Percentiles rank a stretch among this genome's conserved stretches.
Evolutionary conservation across 30 jellyfish, hydroid and myxozoan species (phyloP).

Genomic region (Aurelia aurita complex sp. Pacific): DNA sequence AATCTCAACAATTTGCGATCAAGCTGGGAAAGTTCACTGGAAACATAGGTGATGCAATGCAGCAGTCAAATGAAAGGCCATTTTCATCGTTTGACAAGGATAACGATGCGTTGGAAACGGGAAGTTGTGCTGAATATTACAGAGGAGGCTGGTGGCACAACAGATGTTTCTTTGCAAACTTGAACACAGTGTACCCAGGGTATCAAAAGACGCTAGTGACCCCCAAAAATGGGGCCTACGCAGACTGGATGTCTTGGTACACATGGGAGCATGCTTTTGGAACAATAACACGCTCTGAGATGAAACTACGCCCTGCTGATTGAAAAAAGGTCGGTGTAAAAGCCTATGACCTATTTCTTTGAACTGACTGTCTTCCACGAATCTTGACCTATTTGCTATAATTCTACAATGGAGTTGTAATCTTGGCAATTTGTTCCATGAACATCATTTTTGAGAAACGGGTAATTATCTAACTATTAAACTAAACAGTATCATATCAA

Average conservation of each 20-base stretch:
- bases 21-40: background rate
- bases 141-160: slow-evolving; percentile 24
- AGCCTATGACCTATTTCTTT: too few relatives aligned
- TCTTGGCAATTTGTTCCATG: too few relatives aligned
- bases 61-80: background rate
- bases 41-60: slow-evolving; percentile 1
- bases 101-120: background rate
- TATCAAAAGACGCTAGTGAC: background rate
- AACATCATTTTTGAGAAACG: too few relatives aligned
- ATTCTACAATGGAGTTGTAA: too few relatives aligned
- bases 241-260: slow-evolving; percentile 3
- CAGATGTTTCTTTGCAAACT: background rate
- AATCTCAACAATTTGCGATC: background rate
- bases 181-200: background rate
- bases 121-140: background rate
- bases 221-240: background rate
- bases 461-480: too few relatives aligned
- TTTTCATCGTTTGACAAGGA: background rate
- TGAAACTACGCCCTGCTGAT: background rate
- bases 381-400: too few relatives aligned
- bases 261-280: background rate
- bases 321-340: too few relatives aligned
- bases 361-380: too few relatives aligned
- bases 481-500: too few relatives aligned
- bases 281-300: background rate